A percentile compares a stretch with the other conserved stretches of the same genome.
Conservation (phyloP, 2,888 invertebrate species). For the Hofmannophila pseudospretella region DNA sequence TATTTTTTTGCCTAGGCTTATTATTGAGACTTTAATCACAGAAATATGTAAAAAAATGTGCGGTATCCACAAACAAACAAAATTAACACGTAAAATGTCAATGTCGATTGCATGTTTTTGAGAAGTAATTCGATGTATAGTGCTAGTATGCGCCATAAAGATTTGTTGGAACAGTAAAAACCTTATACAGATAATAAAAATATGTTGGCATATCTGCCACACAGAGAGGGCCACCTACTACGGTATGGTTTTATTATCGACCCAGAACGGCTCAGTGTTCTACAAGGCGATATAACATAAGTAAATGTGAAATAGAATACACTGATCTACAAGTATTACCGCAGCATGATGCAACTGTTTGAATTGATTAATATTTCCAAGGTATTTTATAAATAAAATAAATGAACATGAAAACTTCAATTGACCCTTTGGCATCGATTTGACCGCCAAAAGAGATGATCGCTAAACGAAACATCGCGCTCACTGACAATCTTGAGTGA, state of each 20-base stretch:
- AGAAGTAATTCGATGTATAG: constrained; percentile 38
- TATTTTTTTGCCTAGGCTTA: no score
- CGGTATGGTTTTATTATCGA: constrained; percentile 52
- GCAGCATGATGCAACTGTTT: constrained; percentile 15
- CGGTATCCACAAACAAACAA: no score
- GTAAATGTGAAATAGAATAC: constrained; percentile 40
- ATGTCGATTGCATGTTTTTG: constrained; percentile 37
- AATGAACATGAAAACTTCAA: no score
- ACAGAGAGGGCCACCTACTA: constrained; percentile 62
- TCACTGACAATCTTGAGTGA: no score
- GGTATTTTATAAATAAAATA: no score
- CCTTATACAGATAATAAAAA: constrained; percentile 60
- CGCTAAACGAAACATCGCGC: no score
- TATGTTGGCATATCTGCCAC: constrained; percentile 52
- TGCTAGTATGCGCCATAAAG: constrained; percentile 40
- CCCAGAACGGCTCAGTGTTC: constrained; percentile 28
- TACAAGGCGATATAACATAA: constrained; percentile 27
- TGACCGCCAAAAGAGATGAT: no score
- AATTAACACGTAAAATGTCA: constrained; percentile 10
- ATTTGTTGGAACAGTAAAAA: constrained; percentile 56
- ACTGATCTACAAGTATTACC: constrained; percentile 16
- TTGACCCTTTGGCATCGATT: no score
- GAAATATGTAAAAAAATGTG: no score
- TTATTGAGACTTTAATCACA: no score
- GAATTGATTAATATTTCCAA: no score